Evolutionary conservation across 2,797 vertebrate genomes (phyloP).

Genomic region (Amblyopsis hoosieri): DNA sequence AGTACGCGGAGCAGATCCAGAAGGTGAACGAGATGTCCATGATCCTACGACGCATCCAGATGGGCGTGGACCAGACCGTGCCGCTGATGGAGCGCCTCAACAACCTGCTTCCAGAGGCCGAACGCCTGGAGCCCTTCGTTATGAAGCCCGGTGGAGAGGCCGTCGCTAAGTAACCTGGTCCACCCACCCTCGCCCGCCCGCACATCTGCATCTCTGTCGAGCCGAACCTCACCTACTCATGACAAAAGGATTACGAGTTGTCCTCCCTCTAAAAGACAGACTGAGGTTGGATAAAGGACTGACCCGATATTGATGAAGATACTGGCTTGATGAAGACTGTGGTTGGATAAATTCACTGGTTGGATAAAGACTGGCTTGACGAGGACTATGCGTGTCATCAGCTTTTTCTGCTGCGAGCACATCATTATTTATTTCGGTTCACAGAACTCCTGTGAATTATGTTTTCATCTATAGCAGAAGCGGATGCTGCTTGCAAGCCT

Average conservation of each 20-base stretch:
- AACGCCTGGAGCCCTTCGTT: slow-evolving; percentile 94
- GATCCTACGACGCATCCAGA: slow-evolving; percentile 97
- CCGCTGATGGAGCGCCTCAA: slow-evolving; percentile 97
- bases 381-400: no score
- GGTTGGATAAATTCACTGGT: no score
- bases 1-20: slow-evolving; percentile 98
- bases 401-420: no score
- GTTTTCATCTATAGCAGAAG: no score
- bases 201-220: slow-evolving; percentile 12
- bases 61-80: slow-evolving; percentile 97
- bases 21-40: slow-evolving; percentile 99
- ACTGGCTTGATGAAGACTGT: no score
- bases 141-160: slow-evolving; percentile 86
- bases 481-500: no score
- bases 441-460: no score
- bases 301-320: no score
- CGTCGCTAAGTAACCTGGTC: slow-evolving; percentile 55
- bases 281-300: no score
- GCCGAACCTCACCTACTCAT: slow-evolving; percentile 5
- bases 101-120: slow-evolving; percentile 90
- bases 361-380: no score
- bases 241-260: background rate
- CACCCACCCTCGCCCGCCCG: background rate
- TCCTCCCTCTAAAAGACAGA: background rate
- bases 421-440: no score